These are phyloP conservation scores for Lordiphosa stackelbergi DNA, from an alignment of 1,140 invertebrate genomes.

Conservation along the genomic window DNA sequence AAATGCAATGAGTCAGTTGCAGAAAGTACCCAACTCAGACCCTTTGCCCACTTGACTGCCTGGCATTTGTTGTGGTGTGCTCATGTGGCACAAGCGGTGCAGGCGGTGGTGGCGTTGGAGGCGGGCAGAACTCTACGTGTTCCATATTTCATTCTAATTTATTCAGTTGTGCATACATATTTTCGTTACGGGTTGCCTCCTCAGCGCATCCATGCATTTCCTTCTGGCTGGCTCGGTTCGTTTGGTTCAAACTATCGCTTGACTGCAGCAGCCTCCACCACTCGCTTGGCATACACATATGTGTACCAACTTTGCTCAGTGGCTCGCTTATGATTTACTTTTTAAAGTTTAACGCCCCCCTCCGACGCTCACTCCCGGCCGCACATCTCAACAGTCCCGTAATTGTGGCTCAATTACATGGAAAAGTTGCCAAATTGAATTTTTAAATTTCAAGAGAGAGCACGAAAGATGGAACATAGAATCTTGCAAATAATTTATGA, in stretches of 20 bases:
- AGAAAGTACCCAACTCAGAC: conserved; percentile 42
- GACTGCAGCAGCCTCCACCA: conserved; percentile 43
- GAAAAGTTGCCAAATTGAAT: conserved; percentile 74
- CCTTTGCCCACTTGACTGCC: conserved; percentile 18
- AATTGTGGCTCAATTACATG: conserved; percentile 75
- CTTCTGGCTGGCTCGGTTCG: conserved; percentile 71
- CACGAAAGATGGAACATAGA: conserved; percentile 6
- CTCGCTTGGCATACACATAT: conserved; percentile 1
- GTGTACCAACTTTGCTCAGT: conserved; percentile 36
- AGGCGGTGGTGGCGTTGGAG: background rate
- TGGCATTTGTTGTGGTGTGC: conserved; percentile 56
- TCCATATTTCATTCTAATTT: conserved; percentile 76
- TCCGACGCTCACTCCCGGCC: background rate
- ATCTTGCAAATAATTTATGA: conserved; percentile 65
- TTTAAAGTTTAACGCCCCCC: conserved; percentile 49
- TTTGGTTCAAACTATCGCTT: conserved; percentile 72
- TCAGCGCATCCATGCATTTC: conserved; percentile 73
- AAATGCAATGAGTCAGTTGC: conserved; percentile 65
- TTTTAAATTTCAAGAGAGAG: conserved; percentile 53
- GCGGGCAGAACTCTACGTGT: conserved; percentile 44
- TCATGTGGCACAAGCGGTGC: conserved; percentile 47
- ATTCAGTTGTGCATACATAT: conserved; percentile 75
- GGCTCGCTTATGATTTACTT: conserved; percentile 69
- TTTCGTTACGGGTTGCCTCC: conserved; percentile 71
- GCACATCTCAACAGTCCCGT: conserved; percentile 41